These are phyloP conservation scores for Arge pagana DNA, from an alignment of 2,888 invertebrate species.

Conservation along the genomic window DNA sequence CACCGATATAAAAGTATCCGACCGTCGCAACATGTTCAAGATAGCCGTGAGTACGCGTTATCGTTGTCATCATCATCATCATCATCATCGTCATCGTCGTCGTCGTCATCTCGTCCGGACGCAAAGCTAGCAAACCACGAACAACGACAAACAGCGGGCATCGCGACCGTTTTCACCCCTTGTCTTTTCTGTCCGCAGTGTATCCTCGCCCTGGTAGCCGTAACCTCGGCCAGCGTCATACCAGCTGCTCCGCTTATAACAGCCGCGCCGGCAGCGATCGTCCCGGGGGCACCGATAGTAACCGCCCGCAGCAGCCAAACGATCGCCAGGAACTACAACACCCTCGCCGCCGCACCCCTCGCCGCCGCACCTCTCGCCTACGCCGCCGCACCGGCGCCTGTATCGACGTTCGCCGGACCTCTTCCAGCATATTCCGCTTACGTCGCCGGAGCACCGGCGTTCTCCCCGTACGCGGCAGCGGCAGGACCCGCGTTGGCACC, in stretches of 20 bases:
- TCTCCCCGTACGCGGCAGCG: conserved; percentile 37
- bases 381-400: conserved; percentile 51
- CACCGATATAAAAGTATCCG: too few relatives aligned
- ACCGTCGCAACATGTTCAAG: conserved; percentile 43
- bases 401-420: conserved; percentile 41
- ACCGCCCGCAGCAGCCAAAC: conserved; percentile 71
- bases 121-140: too few relatives aligned
- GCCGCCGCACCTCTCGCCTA: conserved; percentile 63
- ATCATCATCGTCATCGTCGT: too few relatives aligned
- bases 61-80: neutral
- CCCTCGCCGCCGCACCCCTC: conserved; percentile 61
- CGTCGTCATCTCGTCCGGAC: too few relatives aligned
- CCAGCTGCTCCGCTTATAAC: conserved; percentile 43
- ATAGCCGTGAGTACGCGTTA: conserved; percentile 45
- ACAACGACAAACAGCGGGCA: too few relatives aligned
- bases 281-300: conserved; percentile 63
- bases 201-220: conserved; percentile 55
- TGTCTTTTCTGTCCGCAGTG: conserved; percentile 45
- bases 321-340: conserved; percentile 67
- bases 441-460: conserved; percentile 31
- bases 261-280: conserved; percentile 37
- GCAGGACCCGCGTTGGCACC: conserved; percentile 42
- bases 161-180: too few relatives aligned
- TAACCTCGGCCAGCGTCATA: conserved; percentile 47
- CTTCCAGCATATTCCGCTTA: conserved; percentile 45